A percentile compares a stretch with the other conserved stretches of the same genome.
phyloP scores from a whole-genome alignment of 2,888 invertebrate species.

The Teleogryllus oceanicus region DNA sequence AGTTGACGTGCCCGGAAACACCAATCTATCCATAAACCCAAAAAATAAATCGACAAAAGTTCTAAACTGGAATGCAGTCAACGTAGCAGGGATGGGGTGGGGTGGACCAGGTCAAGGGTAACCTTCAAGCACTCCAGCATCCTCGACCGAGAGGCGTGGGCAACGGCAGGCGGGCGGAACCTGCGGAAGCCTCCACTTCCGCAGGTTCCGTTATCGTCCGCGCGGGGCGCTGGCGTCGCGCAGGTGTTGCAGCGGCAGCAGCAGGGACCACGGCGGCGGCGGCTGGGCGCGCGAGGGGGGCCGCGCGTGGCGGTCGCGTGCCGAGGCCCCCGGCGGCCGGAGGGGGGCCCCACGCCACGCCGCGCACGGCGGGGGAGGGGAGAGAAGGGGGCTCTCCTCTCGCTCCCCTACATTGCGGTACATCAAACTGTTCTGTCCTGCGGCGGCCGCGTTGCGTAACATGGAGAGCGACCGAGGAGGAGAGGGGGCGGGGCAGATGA shows the following conservation, averaged over 20 bases:
- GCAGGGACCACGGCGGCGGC: neutral
- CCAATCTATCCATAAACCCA: too few relatives aligned
- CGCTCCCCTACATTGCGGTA: neutral
- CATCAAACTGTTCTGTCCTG: neutral
- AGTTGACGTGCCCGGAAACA: too few relatives aligned
- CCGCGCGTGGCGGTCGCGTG: constrained; percentile 21
- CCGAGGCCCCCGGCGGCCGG: constrained; percentile 3
- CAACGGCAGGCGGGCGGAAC: neutral
- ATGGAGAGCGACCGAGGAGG: too few relatives aligned
- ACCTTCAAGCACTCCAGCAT: neutral
- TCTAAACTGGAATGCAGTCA: too few relatives aligned
- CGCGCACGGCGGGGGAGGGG: neutral
- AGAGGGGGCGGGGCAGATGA: too few relatives aligned
- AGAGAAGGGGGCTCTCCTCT: neutral
- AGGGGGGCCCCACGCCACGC: neutral
- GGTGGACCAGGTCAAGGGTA: too few relatives aligned
- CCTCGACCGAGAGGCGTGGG: neutral
- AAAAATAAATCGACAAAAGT: too few relatives aligned
- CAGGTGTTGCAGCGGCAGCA: neutral
- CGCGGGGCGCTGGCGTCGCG: neutral
- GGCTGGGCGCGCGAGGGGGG: neutral
- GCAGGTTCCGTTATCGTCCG: neutral
- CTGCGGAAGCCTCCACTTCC: neutral
- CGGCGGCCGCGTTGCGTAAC: neutral
- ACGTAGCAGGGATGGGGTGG: too few relatives aligned